A percentile compares a stretch with the other conserved stretches of the same genome.
These are phyloP conservation scores for Hemiscyllium ocellatum DNA, from an alignment of 2,113 vertebrate species.

Conservation along the genomic window DNA sequence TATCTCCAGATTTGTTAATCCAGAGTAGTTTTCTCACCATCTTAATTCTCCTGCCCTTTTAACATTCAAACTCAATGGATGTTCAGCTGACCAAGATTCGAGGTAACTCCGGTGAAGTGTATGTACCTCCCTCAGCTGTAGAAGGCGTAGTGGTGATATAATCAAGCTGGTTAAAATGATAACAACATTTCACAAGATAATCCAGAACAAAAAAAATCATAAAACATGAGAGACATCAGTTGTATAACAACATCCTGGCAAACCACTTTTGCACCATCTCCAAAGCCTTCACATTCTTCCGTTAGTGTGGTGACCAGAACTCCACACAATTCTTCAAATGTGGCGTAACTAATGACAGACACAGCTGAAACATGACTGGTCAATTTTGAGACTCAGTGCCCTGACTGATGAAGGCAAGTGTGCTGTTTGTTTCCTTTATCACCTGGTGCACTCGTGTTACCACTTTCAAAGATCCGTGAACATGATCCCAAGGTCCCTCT, in stretches of 20 bases:
- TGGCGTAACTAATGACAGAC: too few relatives aligned
- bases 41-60: not conserved
- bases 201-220: not conserved
- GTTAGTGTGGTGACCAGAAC: too few relatives aligned
- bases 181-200: not conserved
- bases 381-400: too few relatives aligned
- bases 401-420: too few relatives aligned
- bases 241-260: not conserved
- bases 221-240: not conserved
- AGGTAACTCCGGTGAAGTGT: not conserved
- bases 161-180: not conserved
- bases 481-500: too few relatives aligned
- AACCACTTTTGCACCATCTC: not conserved
- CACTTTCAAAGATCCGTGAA: too few relatives aligned
- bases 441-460: too few relatives aligned
- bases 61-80: not conserved
- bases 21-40: not conserved
- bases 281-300: too few relatives aligned
- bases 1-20: too few relatives aligned
- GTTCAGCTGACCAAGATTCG: not conserved
- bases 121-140: not conserved
- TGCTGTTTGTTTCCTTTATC: too few relatives aligned
- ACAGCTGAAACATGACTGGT: too few relatives aligned
- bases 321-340: too few relatives aligned
- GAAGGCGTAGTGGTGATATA: not conserved